Evolutionary conservation across 2,797 vertebrate genomes (phyloP).

Genomic region (Sternarchorhynchus goeldii): DNA sequence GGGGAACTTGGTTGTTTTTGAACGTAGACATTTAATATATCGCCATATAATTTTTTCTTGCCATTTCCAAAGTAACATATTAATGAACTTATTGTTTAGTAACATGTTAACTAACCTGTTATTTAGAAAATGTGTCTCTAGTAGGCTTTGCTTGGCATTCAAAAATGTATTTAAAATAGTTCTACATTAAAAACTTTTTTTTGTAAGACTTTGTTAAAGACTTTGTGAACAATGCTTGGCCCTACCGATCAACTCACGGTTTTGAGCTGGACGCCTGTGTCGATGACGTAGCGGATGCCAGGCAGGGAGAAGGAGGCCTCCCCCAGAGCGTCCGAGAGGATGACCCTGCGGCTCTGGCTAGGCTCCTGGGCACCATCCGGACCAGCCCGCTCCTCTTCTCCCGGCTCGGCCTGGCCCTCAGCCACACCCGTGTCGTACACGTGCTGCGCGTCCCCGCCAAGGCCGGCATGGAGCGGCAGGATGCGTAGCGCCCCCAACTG

Average conservation of each 20-base stretch:
- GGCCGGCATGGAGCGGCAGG: conserved; percentile 75
- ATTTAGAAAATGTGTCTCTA: too few species aligned
- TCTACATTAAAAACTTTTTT: too few species aligned
- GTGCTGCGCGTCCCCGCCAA: conserved; percentile 73
- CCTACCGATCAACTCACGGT: conserved; percentile 75
- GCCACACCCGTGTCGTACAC: conserved; percentile 76
- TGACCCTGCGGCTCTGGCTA: conserved; percentile 69
- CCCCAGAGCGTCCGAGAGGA: conserved; percentile 81
- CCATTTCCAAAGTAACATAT: too few species aligned
- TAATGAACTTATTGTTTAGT: too few species aligned
- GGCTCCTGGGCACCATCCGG: not conserved
- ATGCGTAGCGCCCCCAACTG: conserved; percentile 75
- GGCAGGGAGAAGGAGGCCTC: conserved; percentile 89
- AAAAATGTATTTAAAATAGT: too few species aligned
- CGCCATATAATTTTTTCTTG: too few species aligned
- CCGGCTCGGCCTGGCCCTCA: not conserved
- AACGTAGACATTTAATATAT: too few species aligned
- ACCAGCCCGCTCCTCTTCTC: not conserved
- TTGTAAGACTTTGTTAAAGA: too few species aligned
- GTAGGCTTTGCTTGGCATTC: too few species aligned
- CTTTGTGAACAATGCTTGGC: not conserved
- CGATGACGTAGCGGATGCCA: conserved; percentile 82
- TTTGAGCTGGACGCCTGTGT: conserved; percentile 87
- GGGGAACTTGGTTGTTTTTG: not conserved
- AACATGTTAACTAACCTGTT: too few species aligned